Base-by-base conservation (phyloP, 2,797 vertebrate species). In the Smutsia temminckii region DNA sequence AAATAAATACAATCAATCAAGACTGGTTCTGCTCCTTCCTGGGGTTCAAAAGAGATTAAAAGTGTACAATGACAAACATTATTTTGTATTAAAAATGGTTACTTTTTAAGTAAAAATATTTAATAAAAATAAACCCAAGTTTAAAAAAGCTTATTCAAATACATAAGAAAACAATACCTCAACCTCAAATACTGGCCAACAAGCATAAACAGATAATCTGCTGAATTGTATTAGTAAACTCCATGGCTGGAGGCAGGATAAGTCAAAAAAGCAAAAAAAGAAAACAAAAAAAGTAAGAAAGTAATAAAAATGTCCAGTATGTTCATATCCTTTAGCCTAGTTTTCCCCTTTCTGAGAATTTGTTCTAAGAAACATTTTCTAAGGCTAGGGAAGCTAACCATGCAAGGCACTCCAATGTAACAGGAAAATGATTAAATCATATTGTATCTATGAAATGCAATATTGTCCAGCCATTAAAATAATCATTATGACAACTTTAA, bases 101-200 rank as follows among this genome's bases (percentile, higher is more conserved):
- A 46, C 20, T 85, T 94, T 84, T 74, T 34, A 49, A 86, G 57
- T 37, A 74, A 94, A 81, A 90, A 72, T 61, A 46, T 46, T 46
- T 46, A 46, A 46, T 46, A 46, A 46, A 46, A 46, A 46, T 93
- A 95, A 88, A 71, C 13, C 13, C 25, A 32, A 66, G 23, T 66
- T 81, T 83, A 16, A 84, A 85, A 89, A 92, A 86, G 29, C 32
- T 64, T 83, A 78, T 75, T 94, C 49, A 89, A 83, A 37, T 86
- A 53, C 0, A 8, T 51, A 57, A 37, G 16, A 90, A 84, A 95
- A 85, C 1, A 75, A 80, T 85, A 85, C 37, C n/a, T 93, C 32
- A 23, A 68, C 16, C 23, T 20, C 14, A 94, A 90, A 69, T 90
- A 74, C 17, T 51, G 61, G 21, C n/a, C 9, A 57, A 80, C 34